phyloP scores from a whole-genome alignment of 1,140 invertebrate genomes.

The Brachionus asplanchnoidis region DNA sequence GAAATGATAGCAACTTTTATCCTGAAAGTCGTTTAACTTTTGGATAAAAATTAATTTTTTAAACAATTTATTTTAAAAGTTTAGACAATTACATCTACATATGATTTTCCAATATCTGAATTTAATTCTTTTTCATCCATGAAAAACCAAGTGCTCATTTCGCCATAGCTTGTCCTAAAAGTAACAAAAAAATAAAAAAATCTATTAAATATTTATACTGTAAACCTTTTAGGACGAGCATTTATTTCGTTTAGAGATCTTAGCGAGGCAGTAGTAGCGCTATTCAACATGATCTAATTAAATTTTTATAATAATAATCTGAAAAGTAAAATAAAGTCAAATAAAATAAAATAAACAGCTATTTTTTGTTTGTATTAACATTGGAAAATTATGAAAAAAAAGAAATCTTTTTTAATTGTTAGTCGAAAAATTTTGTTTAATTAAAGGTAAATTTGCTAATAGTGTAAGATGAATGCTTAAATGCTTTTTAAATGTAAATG shows the following conservation, averaged over 20 bases:
- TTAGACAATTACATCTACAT: neutral
- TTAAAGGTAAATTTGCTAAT: neutral
- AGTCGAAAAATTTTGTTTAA: neutral
- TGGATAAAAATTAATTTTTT: neutral
- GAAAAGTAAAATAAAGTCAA: neutral
- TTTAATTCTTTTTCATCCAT: conserved; percentile 28
- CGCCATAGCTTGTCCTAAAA: conserved; percentile 26
- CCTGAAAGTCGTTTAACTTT: neutral
- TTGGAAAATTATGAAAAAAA: neutral
- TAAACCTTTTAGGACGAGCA: conserved; percentile 29
- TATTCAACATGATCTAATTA: conserved; percentile 13
- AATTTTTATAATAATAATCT: neutral
- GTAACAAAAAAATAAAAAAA: neutral
- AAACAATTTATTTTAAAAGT: neutral
- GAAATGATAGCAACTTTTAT: neutral
- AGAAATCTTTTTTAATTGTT: neutral
- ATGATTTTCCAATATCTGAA: neutral
- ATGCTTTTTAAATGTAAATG: neutral
- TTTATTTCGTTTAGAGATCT: conserved; percentile 28
- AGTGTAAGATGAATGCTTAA: neutral
- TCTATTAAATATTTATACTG: neutral
- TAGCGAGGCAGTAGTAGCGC: neutral
- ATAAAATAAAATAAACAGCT: neutral
- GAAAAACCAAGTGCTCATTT: conserved; percentile 41
- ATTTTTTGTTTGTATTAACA: neutral